A percentile compares a stretch with the other conserved stretches of the same genome.
Conservation (phyloP, 2,888 invertebrate species). For the Dendrolimus pini region DNA sequence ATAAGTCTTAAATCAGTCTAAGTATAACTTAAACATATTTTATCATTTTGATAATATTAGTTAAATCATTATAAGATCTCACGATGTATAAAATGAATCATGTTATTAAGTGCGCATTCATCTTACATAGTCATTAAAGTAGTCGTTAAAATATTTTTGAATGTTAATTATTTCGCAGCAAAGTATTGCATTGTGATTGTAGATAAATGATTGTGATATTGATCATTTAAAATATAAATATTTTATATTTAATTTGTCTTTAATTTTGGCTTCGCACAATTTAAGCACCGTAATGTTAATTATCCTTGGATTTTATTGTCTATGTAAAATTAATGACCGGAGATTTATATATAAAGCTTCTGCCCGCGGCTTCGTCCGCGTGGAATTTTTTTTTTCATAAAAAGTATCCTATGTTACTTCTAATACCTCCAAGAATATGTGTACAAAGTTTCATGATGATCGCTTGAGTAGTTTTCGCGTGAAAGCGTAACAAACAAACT, state of each 20-base stretch:
- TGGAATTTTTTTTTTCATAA: no score
- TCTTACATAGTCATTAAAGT: constrained; percentile 5
- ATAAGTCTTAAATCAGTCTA: no score
- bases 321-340: no score
- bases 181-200: constrained; percentile 7
- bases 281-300: not conserved
- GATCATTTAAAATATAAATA: constrained; percentile 10
- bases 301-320: no score
- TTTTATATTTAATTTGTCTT: constrained; percentile 7
- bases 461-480: no score
- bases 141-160: constrained; percentile 16
- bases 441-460: no score
- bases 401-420: no score
- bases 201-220: constrained; percentile 7
- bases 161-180: constrained; percentile 9
- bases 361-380: no score
- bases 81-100: not conserved
- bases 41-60: no score
- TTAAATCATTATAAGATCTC: not conserved
- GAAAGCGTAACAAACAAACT: no score
- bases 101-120: not conserved
- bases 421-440: no score
- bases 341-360: no score
- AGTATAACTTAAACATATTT: not conserved
- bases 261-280: not conserved